Conservation (phyloP, 2,797 vertebrate species). For the Phoeniculus purpureus region DNA sequence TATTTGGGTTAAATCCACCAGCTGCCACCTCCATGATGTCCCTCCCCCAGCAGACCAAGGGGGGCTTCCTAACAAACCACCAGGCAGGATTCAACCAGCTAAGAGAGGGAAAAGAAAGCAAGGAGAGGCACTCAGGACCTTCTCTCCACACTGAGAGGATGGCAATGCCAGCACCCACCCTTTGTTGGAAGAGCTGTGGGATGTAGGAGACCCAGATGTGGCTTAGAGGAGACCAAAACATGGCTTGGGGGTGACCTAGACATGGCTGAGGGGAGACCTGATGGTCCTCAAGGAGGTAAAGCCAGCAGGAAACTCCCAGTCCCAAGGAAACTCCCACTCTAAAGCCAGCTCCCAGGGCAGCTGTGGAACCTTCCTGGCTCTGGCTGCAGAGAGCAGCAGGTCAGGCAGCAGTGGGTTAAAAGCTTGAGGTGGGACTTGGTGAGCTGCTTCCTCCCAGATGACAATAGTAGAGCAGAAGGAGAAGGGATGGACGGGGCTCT, state of each 20-base stretch:
- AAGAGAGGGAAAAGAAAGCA: not conserved
- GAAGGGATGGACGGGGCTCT: not conserved
- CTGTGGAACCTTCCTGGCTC: not conserved
- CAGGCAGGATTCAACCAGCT: not conserved
- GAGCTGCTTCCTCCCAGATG: conserved; percentile 28
- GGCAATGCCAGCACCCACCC: not conserved
- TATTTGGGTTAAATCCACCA: not conserved
- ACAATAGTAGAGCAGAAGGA: conserved; percentile 16
- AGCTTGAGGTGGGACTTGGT: not conserved
- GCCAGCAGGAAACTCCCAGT: not conserved
- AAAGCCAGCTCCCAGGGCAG: not conserved
- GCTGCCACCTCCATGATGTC: not conserved
- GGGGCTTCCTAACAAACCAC: not conserved
- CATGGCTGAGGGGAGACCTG: not conserved
- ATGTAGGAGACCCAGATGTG: not conserved
- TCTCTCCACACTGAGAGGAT: not conserved
- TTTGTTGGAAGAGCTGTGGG: not conserved
- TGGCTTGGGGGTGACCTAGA: too few species aligned
- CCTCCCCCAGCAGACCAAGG: not conserved
- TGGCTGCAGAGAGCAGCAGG: not conserved
- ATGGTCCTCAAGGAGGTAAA: not conserved
- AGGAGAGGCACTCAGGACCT: not conserved
- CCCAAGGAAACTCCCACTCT: not conserved
- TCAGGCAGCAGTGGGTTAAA: conserved; percentile 40
- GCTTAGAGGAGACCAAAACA: too few species aligned